Conservation (phyloP, 2,888 invertebrate genomes). For the Aelia acuminata region DNA sequence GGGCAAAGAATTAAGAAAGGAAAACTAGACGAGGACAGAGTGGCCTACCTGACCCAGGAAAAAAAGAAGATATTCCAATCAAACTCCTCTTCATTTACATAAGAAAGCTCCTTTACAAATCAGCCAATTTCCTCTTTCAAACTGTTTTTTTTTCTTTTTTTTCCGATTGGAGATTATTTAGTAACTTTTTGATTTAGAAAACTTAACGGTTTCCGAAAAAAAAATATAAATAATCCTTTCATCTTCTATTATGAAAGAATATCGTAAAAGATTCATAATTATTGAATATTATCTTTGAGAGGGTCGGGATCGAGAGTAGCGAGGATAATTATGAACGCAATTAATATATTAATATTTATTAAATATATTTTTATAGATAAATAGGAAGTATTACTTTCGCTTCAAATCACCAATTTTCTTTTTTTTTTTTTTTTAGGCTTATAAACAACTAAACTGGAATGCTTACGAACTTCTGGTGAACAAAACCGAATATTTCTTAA, state of each 20-base stretch:
- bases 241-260: not conserved
- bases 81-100: conserved; percentile 40
- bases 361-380: too few species aligned
- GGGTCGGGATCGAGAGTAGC: not conserved
- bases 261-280: not conserved
- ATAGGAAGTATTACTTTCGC: too few species aligned
- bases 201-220: not conserved
- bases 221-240: conserved; percentile 11
- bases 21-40: not conserved
- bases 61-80: conserved; percentile 36
- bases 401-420: too few species aligned
- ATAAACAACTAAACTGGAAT: too few species aligned
- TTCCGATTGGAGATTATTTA: not conserved
- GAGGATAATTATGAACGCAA: not conserved
- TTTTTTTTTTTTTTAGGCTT: too few species aligned
- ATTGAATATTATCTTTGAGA: not conserved
- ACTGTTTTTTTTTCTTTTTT: conserved; percentile 12
- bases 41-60: not conserved
- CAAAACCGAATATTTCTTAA: too few species aligned
- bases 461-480: too few species aligned
- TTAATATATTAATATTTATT: not conserved
- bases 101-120: conserved; percentile 26
- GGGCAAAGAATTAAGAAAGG: conserved; percentile 7
- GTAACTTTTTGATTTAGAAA: not conserved
- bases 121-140: conserved; percentile 32